Conservation (phyloP, 2,113 vertebrate species). For the Bucco capensis region DNA sequence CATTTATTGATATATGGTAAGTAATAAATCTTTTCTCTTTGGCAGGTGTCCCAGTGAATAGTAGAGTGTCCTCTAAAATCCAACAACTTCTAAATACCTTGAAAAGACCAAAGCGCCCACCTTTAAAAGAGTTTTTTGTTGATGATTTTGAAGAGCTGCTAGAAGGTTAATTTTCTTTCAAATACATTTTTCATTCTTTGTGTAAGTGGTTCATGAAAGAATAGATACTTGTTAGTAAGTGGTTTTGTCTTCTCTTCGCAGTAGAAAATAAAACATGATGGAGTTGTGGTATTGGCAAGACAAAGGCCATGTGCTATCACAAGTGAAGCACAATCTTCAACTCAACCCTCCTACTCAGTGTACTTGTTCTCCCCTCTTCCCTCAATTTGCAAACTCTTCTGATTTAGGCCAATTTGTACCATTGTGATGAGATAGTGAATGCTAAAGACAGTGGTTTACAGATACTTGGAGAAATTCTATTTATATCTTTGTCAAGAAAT, state of each 20-base stretch:
- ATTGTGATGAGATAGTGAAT: background rate
- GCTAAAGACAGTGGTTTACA: background rate
- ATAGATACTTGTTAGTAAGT: background rate
- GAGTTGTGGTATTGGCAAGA: background rate
- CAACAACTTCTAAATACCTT: conserved; percentile 96
- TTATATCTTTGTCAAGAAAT: background rate
- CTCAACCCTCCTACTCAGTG: background rate
- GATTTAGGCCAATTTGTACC: background rate
- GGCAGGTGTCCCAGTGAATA: conserved; percentile 91
- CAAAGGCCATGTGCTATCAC: background rate
- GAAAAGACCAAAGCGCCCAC: conserved; percentile 93
- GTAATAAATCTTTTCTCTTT: background rate
- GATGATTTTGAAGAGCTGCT: conserved; percentile 94
- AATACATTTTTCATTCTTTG: background rate
- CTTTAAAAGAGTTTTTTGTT: conserved; percentile 92
- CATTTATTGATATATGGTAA: background rate
- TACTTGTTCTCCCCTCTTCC: background rate
- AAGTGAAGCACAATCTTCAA: background rate
- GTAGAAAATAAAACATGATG: background rate
- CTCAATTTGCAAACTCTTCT: background rate
- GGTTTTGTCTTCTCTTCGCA: background rate
- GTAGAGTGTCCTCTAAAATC: conserved; percentile 96
- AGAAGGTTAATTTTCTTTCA: conserved; percentile 80
- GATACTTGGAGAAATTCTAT: background rate
- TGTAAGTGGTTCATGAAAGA: background rate